phyloP scores from a whole-genome alignment of 2,113 vertebrate species.

The Syngnathus scovelli region DNA sequence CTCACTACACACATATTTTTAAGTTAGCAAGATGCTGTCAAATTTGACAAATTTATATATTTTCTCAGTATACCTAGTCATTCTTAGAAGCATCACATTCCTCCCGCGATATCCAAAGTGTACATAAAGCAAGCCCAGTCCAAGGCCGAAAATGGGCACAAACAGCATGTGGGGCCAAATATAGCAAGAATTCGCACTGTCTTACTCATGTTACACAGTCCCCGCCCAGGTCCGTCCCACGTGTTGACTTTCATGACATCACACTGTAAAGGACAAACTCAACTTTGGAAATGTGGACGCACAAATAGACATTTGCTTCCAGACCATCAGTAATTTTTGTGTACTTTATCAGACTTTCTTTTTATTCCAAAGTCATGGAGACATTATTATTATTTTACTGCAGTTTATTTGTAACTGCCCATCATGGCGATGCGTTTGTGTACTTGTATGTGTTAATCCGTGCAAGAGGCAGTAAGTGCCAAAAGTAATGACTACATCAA shows the following conservation, averaged over 20 bases:
- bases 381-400: not conserved
- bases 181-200: slow-evolving; percentile 58
- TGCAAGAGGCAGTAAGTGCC: not conserved
- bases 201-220: slow-evolving; percentile 47
- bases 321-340: not conserved
- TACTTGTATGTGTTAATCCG: not conserved
- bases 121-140: slow-evolving; percentile 10
- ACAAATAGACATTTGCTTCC: slow-evolving; percentile 18
- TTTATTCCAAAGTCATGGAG: not conserved
- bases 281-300: slow-evolving; percentile 12
- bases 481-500: slow-evolving; percentile 10
- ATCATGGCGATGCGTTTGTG: not conserved
- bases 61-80: not conserved
- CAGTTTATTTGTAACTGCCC: not conserved
- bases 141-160: slow-evolving; percentile 68
- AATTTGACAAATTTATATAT: not conserved
- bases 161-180: slow-evolving; percentile 58
- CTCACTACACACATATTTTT: not conserved
- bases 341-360: not conserved
- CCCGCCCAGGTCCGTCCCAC: slow-evolving; percentile 20
- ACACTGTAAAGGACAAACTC: slow-evolving; percentile 32
- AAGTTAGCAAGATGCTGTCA: not conserved
- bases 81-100: not conserved
- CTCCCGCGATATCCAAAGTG: slow-evolving; percentile 3
- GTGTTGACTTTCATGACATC: slow-evolving; percentile 25